A percentile compares a stretch with the other conserved stretches of the same genome.
Evolutionary conservation across 2,113 vertebrate species (phyloP).

Genomic region (Barbus barbus): DNA sequence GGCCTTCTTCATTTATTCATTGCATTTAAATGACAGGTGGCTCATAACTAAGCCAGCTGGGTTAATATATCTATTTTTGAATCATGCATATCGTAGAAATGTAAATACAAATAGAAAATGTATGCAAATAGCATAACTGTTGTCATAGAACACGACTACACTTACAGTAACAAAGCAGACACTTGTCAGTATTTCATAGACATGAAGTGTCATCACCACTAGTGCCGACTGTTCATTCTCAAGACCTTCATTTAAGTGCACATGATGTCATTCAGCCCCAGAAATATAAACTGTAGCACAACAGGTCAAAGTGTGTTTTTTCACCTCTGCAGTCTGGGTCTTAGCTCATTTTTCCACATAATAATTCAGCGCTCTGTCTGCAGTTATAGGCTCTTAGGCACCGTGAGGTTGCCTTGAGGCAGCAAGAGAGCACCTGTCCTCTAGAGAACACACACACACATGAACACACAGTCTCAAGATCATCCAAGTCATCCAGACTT

Average conservation of each 20-base stretch:
- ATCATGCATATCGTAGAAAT: background rate
- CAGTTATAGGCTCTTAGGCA: constrained; percentile 23
- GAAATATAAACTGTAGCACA: constrained; percentile 5
- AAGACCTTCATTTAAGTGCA: background rate
- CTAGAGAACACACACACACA: background rate
- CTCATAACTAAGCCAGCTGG: background rate
- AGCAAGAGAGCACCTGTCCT: constrained; percentile 48
- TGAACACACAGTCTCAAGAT: background rate
- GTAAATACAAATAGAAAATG: background rate
- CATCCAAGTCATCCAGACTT: constrained; percentile 53
- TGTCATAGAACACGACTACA: background rate
- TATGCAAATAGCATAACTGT: background rate
- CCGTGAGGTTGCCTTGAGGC: constrained; percentile 49
- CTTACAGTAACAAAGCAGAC: background rate
- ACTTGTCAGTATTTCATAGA: background rate
- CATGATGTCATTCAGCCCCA: background rate
- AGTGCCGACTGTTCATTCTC: background rate
- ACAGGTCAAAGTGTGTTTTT: constrained; percentile 2
- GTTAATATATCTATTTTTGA: background rate
- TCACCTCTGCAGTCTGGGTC: constrained; percentile 4
- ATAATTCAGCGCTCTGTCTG: background rate
- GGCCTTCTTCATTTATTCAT: background rate
- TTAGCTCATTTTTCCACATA: constrained; percentile 29
- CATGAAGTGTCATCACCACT: background rate
- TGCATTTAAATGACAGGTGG: background rate